Evolutionary conservation across 2,888 invertebrate species (phyloP).

Genomic region (Yponomeuta sedellus): DNA sequence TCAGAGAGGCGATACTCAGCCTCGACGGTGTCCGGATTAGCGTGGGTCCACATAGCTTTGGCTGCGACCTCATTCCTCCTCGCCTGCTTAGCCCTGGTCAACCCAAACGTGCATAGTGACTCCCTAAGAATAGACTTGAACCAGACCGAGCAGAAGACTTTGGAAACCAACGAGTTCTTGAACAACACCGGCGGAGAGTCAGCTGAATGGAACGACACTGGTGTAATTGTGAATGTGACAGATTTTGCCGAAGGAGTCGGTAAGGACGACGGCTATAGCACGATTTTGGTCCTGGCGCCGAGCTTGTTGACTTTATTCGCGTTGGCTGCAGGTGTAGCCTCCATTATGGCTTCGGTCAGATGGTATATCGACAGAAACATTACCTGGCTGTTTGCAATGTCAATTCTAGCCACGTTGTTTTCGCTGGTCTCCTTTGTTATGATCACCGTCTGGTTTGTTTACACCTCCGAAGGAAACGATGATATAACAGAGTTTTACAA

Average conservation of each 20-base stretch:
- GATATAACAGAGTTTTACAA: slow-evolving; percentile 58
- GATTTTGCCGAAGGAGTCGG: background rate
- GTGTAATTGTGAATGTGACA: slow-evolving; percentile 23
- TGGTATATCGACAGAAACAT: slow-evolving; percentile 83
- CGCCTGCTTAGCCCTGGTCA: slow-evolving; percentile 69
- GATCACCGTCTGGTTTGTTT: slow-evolving; percentile 58
- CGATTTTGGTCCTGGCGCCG: slow-evolving; percentile 65
- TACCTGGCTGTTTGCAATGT: slow-evolving; percentile 76
- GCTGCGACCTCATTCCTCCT: slow-evolving; percentile 75
- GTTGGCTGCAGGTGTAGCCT: slow-evolving; percentile 68
- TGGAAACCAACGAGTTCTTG: slow-evolving; percentile 22
- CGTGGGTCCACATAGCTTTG: slow-evolving; percentile 79
- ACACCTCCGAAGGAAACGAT: slow-evolving; percentile 43
- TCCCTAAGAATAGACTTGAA: slow-evolving; percentile 21
- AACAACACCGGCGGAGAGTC: slow-evolving; percentile 18
- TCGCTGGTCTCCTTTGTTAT: slow-evolving; percentile 62
- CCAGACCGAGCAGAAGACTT: slow-evolving; percentile 23
- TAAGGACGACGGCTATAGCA: slow-evolving; percentile 24
- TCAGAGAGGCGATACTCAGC: slow-evolving; percentile 82
- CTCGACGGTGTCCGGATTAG: slow-evolving; percentile 79
- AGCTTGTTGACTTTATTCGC: slow-evolving; percentile 70
- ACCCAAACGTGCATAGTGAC: slow-evolving; percentile 35
- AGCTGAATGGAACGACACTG: slow-evolving; percentile 24
- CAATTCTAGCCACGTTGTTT: slow-evolving; percentile 69
- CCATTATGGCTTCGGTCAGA: slow-evolving; percentile 77